Conservation (phyloP, 1,140 invertebrate genomes). For the Cyclina sinensis region DNA sequence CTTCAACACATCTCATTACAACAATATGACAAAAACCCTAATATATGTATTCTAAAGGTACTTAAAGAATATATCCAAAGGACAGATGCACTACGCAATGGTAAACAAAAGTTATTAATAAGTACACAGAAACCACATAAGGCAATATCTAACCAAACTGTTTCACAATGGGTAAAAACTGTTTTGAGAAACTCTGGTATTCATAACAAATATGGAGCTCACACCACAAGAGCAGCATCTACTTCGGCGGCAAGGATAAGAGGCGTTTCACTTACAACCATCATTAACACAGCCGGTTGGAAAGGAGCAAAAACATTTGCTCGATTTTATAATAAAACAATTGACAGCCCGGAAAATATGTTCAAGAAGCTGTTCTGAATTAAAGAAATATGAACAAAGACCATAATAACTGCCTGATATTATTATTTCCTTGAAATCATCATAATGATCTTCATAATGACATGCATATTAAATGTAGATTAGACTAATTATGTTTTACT, state of each 20-base stretch:
- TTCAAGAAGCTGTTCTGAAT: background rate
- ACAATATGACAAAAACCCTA: background rate
- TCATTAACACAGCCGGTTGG: slow-evolving; percentile 43
- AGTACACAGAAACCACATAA: slow-evolving; percentile 35
- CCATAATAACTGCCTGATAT: background rate
- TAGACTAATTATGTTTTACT: background rate
- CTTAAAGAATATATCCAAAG: slow-evolving; percentile 7
- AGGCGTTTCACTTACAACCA: slow-evolving; percentile 2
- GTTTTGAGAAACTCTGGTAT: slow-evolving; percentile 13
- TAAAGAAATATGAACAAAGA: background rate
- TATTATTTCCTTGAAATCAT: too few relatives aligned
- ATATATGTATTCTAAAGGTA: slow-evolving; percentile 19
- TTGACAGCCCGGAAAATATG: background rate
- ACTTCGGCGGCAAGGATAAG: background rate
- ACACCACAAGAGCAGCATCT: slow-evolving; percentile 17
- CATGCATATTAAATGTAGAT: background rate
- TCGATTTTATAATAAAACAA: background rate
- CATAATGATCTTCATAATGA: background rate
- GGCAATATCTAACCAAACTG: background rate
- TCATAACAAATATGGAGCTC: background rate
- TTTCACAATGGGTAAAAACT: slow-evolving; percentile 15
- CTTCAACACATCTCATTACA: slow-evolving; percentile 4
- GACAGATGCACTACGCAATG: background rate
- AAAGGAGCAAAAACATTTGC: slow-evolving; percentile 15
- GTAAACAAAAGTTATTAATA: slow-evolving; percentile 10